These are phyloP conservation scores for Drosophila elegans DNA, from an alignment of 1,140 invertebrate genomes.

Conservation along the genomic window DNA sequence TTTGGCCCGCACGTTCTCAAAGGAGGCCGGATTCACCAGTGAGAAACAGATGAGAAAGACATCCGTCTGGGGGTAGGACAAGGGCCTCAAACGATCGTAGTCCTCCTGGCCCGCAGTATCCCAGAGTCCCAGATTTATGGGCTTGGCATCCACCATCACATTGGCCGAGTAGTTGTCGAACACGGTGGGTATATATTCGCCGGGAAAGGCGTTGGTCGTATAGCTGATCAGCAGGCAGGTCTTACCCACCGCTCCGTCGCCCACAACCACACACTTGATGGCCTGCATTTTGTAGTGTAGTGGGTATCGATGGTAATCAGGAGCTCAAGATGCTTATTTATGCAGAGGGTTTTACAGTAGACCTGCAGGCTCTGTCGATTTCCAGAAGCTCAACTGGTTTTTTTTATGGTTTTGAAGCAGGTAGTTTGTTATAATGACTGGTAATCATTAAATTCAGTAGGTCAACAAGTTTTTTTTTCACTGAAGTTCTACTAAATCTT, in stretches of 20 bases:
- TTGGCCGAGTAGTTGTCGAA: constrained; percentile 99
- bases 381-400: constrained; percentile 10
- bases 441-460: background rate
- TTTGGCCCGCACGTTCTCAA: constrained; percentile 99
- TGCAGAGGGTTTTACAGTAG: constrained; percentile 5
- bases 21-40: constrained; percentile 98
- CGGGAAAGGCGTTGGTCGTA: constrained; percentile 98
- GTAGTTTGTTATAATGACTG: constrained; percentile 5
- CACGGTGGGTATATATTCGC: constrained; percentile 98
- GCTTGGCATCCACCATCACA: constrained; percentile 99
- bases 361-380: background rate
- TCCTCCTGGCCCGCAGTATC: constrained; percentile 98
- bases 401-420: constrained; percentile 30
- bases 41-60: constrained; percentile 99
- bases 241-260: constrained; percentile 98
- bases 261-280: constrained; percentile 97
- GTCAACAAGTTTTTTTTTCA: constrained; percentile 7
- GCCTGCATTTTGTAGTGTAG: constrained; percentile 90
- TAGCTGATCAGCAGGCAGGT: constrained; percentile 98
- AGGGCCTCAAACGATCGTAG: constrained; percentile 96
- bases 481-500: background rate
- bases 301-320: constrained; percentile 13
- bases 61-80: constrained; percentile 99
- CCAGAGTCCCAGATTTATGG: constrained; percentile 97
- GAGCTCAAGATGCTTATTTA: background rate